These are phyloP conservation scores for Xyrauchen texanus DNA, from an alignment of 2,113 vertebrate species.

Conservation along the genomic window DNA sequence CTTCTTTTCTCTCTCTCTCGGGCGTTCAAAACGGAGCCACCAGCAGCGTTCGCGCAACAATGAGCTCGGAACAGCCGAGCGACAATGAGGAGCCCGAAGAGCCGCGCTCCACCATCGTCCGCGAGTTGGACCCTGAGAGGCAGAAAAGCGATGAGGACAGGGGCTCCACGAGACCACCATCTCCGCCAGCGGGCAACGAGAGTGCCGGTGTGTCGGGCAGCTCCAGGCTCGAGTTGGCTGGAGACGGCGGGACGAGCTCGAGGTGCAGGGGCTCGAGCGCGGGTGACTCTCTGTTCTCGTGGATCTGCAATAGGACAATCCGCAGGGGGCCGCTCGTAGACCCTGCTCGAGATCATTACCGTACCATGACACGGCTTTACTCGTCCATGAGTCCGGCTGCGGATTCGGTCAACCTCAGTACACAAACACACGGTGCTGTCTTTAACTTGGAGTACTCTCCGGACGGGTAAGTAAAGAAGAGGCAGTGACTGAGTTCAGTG, in stretches of 20 bases:
- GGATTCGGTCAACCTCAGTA: slow-evolving; percentile 89
- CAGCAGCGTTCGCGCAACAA: slow-evolving; percentile 60
- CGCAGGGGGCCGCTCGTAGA: slow-evolving; percentile 86
- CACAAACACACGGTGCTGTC: slow-evolving; percentile 92
- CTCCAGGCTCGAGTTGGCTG: slow-evolving; percentile 34
- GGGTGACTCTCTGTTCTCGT: slow-evolving; percentile 77
- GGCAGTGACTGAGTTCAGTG: too few species aligned
- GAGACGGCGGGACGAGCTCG: neutral
- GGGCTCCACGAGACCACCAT: slow-evolving; percentile 45
- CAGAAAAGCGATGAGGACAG: slow-evolving; percentile 48
- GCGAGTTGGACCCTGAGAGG: slow-evolving; percentile 52
- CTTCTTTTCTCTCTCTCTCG: neutral
- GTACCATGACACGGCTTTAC: slow-evolving; percentile 90
- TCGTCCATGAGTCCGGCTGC: slow-evolving; percentile 89
- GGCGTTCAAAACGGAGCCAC: slow-evolving; percentile 48
- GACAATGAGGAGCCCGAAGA: slow-evolving; percentile 57
- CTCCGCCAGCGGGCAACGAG: slow-evolving; percentile 20
- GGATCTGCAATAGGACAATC: slow-evolving; percentile 81
- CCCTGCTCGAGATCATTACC: slow-evolving; percentile 87
- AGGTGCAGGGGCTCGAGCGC: slow-evolving; percentile 32
- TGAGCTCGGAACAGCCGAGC: slow-evolving; percentile 76
- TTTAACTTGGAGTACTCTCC: slow-evolving; percentile 97
- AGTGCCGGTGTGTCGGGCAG: neutral
- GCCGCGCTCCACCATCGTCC: slow-evolving; percentile 60
- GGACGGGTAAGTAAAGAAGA: slow-evolving; percentile 82